A percentile compares a stretch with the other conserved stretches of the same genome.
These are phyloP conservation scores for Coreius guichenoti DNA, from an alignment of 2,797 vertebrate genomes.

Conservation along the genomic window DNA sequence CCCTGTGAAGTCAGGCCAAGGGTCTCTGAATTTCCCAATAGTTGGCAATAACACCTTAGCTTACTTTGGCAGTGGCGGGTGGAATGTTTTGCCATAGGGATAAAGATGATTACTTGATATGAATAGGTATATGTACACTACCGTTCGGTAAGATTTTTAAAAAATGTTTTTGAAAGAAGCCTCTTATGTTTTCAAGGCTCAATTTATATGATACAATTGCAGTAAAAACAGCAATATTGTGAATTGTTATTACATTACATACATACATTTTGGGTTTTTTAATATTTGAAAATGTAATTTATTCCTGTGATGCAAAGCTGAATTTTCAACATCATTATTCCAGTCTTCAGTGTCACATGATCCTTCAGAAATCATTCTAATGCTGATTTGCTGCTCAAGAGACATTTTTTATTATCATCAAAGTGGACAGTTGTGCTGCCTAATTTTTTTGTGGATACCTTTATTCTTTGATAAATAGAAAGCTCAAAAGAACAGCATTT, in stretches of 20 bases:
- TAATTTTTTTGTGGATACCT: too few relatives aligned
- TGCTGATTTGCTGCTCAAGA: not conserved
- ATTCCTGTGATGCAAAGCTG: not conserved
- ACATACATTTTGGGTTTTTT: not conserved
- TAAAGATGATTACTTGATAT: slow-evolving; percentile 48
- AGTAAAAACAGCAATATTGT: not conserved
- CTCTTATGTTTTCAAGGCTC: not conserved
- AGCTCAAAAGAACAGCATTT: too few relatives aligned
- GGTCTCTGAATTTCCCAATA: slow-evolving; percentile 52
- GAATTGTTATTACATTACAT: not conserved
- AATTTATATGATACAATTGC: not conserved
- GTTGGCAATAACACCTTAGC: slow-evolving; percentile 59
- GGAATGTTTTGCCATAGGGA: slow-evolving; percentile 49
- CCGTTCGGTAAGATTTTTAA: not conserved
- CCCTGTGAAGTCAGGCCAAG: slow-evolving; percentile 59
- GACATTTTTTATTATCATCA: not conserved
- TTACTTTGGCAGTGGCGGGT: slow-evolving; percentile 54
- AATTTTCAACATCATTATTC: not conserved
- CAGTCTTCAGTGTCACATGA: not conserved
- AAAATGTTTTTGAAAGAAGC: not conserved
- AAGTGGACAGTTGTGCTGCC: not conserved
- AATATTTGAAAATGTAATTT: not conserved
- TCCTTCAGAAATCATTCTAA: too few relatives aligned
- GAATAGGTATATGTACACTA: slow-evolving; percentile 22
- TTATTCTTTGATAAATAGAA: too few relatives aligned